Base-by-base conservation (phyloP, 2,113 vertebrate species). In the Ageneiosus marmoratus region DNA sequence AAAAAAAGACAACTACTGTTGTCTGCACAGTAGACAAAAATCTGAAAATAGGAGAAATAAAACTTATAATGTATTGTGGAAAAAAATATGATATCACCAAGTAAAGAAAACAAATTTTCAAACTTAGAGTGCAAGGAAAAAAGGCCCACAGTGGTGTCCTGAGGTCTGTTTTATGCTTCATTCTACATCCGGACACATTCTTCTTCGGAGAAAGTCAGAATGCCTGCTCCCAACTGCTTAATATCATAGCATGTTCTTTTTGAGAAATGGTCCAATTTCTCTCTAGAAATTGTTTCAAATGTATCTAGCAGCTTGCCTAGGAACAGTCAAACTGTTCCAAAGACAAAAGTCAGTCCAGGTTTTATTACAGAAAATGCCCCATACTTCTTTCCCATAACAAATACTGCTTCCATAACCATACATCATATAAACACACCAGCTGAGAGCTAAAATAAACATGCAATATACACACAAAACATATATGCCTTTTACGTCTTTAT, bases 171-270 rank as follows among this genome's bases (percentile, higher is more conserved):
- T 37, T 41, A 75, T 29, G 51, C 67, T 63, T 24, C 29, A 37
- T 82, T 63, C 56, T 50, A 75, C 80, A 82, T 82, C 80, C 75
- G 80, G 80, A 51, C 37, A 48, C 44, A 82, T 82, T 82, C 74
- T 53, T 82, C 80, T 75, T 82, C 4, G 13, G 41, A 48, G 55
- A 18, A 75, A 63, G 56, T 62, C 80, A 82, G 80, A 46, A 62
- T 34, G 80, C 44, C 70, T 62, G 27, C 55, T 82, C 80, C 60
- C 62, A 80, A 53, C 78, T 50, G 77, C 62, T 75, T 46, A 51
- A 37, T 75, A 82, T 82, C 65, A 75, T 62, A 51, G 80, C 24
- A 24, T 41, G 56, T 82, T 82, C 72, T 34, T 75, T 60, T 75
- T 63, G 70, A 73, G 56, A 73, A 82, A 82, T 82, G 80, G 80